These are phyloP conservation scores for Apodemia zela DNA, from an alignment of 2,888 invertebrate species.

Conservation along the genomic window DNA sequence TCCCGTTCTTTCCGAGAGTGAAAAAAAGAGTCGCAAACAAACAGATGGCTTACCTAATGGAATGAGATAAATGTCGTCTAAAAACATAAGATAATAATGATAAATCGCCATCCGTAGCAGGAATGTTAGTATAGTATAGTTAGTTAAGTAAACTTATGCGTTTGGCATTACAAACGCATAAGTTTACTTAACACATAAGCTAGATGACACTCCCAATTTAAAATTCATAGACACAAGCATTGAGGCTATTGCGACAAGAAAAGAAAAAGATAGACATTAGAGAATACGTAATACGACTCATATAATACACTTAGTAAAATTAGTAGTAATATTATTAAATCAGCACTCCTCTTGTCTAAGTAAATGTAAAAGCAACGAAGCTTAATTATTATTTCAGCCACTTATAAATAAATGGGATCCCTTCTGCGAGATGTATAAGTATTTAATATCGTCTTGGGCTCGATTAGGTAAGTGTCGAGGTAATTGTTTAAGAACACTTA, in stretches of 20 bases:
- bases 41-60: background rate
- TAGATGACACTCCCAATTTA: no score
- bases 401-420: constrained; percentile 12
- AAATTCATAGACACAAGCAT: no score
- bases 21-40: background rate
- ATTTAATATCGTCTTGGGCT: constrained; percentile 49
- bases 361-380: background rate
- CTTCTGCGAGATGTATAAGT: constrained; percentile 26
- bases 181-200: no score
- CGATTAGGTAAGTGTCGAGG: constrained; percentile 50
- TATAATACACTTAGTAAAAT: no score
- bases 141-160: no score
- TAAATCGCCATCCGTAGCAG: no score
- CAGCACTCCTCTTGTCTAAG: background rate
- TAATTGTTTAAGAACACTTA: constrained; percentile 58
- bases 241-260: no score
- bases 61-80: background rate
- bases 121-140: no score
- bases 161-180: no score
- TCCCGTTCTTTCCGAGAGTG: no score
- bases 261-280: no score
- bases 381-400: constrained; percentile 9
- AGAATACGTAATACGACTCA: no score
- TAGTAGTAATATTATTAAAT: background rate
- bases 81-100: background rate